A percentile compares a stretch with the other conserved stretches of the same genome.
These are phyloP conservation scores for Drosophila lacicola DNA, from an alignment of 2,888 invertebrate species.

Conservation along the genomic window DNA sequence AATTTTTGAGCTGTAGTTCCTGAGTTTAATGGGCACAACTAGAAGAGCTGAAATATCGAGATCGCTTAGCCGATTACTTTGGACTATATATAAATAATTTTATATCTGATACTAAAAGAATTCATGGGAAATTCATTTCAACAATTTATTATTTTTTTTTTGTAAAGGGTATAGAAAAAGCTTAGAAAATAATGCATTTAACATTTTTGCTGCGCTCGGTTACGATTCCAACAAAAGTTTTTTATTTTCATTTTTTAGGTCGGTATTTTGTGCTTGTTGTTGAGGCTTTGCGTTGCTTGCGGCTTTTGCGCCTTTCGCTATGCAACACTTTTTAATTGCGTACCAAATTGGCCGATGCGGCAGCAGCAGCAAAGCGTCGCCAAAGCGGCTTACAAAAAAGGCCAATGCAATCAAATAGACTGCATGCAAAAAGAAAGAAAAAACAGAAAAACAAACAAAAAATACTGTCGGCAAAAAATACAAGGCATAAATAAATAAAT, in stretches of 20 bases:
- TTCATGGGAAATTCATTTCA: no score
- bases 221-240: slow-evolving; percentile 20
- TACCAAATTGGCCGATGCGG: slow-evolving; percentile 45
- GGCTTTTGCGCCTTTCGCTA: slow-evolving; percentile 36
- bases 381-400: slow-evolving; percentile 67
- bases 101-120: no score
- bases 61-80: no score
- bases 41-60: no score
- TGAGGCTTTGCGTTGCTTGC: slow-evolving; percentile 21
- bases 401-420: slow-evolving; percentile 41
- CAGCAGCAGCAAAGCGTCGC: slow-evolving; percentile 22
- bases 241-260: not conserved
- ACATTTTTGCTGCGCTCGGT: slow-evolving; percentile 14
- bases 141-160: not conserved
- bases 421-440: slow-evolving; percentile 13
- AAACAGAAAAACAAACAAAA: not conserved
- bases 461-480: slow-evolving; percentile 1
- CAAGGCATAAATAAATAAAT: slow-evolving; percentile 62
- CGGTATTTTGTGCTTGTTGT: slow-evolving; percentile 23
- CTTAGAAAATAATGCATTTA: slow-evolving; percentile 30
- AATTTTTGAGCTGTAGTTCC: no score
- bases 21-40: no score
- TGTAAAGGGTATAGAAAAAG: slow-evolving; percentile 6
- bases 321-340: slow-evolving; percentile 70
- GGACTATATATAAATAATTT: no score